A percentile compares a stretch with the other conserved stretches of the same genome.
Conservation (phyloP, 1,140 invertebrate species). For the Chlorops oryzae region DNA sequence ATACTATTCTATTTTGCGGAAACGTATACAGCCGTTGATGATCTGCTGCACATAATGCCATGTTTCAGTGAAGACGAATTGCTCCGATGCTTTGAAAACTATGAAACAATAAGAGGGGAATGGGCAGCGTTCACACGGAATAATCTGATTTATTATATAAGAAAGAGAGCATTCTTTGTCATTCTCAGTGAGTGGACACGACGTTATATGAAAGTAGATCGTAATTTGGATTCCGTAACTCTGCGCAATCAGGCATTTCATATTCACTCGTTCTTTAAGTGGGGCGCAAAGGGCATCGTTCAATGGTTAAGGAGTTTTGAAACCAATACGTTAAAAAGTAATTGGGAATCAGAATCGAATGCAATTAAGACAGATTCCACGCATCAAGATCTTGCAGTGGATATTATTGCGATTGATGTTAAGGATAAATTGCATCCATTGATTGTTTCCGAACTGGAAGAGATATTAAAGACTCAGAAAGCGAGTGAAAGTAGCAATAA, state of each 20-base stretch:
- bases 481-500: too few relatives aligned
- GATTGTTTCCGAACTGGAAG: too few relatives aligned
- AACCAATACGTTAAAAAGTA: neutral
- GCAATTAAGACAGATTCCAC: neutral
- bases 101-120: neutral
- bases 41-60: neutral
- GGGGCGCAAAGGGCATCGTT: neutral
- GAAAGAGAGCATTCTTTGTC: neutral
- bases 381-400: too few relatives aligned
- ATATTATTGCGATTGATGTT: too few relatives aligned
- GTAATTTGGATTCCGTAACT: neutral
- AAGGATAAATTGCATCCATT: too few relatives aligned
- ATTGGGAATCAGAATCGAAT: neutral
- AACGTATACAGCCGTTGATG: neutral
- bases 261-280: neutral
- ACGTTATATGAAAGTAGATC: neutral
- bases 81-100: neutral
- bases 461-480: too few relatives aligned
- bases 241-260: neutral
- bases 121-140: neutral
- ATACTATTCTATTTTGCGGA: conserved; percentile 1
- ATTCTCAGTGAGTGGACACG: neutral
- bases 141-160: neutral
- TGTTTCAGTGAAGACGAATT: neutral
- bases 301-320: neutral